Evolutionary conservation across 1,140 invertebrate genomes (phyloP), one percentile per base, ranked within the genome.

Genomic region (Aphis gossypii): DNA sequence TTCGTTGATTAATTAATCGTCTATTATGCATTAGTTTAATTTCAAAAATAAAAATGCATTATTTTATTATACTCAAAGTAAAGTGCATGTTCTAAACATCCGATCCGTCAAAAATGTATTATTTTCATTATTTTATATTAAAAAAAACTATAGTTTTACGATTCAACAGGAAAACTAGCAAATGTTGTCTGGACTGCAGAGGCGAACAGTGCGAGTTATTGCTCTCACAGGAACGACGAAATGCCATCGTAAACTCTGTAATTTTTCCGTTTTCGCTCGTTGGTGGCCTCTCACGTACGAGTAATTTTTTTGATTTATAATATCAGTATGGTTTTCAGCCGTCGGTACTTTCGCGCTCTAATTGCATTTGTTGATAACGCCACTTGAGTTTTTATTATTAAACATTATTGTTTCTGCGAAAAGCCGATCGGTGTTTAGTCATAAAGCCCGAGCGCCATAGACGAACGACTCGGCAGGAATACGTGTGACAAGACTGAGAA

Each of bases 261-360:
- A 46, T 83, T 92, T 92, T 51, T 25, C 60, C 68, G 14, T 56
- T 48, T 76, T 82, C 60, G 60, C 68, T 76, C 46, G 90, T 76
- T 23, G 68, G 41, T 76, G 54, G 30, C n/a, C 46, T 48, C 90
- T 92, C 90, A 92, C 90, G 90, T 83, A 46, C 90, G n/a, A 46
- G 90, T 92, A 92, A 92, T 92, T 83, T 92, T 76, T 92, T 92
- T 92, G 90, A 92, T 92, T 92, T 92, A 92, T 83, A 92, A 48
- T 44, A 35, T 38, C 68, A n/a, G 76, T 83, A 82, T 14, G 90
- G 90, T 92, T 83, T 51, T 90, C 38, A 30, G 41, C n/a, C 88
- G 51, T 25, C 6, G n/a, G n/a, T 60, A 4, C 38, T 60, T 41
- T 41, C 18, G 87, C 20, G 21, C 41, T 54, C 48, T 35, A 54